Evolutionary conservation across 2,797 vertebrate species (phyloP).

Genomic region (Phataginus tetradactyla): DNA sequence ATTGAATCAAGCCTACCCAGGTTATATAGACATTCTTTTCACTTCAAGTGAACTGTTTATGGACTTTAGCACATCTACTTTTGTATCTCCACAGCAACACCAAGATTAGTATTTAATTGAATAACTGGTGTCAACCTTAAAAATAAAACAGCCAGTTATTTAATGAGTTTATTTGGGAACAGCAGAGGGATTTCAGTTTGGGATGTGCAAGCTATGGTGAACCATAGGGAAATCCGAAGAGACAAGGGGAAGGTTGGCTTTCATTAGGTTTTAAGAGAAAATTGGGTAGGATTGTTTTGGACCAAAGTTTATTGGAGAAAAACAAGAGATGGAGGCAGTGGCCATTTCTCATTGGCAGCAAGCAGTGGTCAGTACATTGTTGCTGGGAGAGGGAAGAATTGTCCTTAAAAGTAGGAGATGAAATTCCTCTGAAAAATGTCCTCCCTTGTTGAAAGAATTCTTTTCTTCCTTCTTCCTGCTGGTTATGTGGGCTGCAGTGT

Average conservation of each 20-base stretch:
- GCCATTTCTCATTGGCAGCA: not conserved
- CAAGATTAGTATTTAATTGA: not conserved
- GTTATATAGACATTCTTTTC: not conserved
- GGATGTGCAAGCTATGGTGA: not conserved
- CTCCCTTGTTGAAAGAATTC: not conserved
- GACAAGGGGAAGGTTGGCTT: not conserved
- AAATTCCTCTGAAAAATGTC: not conserved
- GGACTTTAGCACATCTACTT: not conserved
- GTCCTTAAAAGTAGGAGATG: not conserved
- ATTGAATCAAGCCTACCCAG: not conserved
- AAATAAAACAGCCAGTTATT: not conserved
- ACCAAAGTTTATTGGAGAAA: not conserved
- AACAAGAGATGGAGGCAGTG: not conserved
- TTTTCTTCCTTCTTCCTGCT: not conserved
- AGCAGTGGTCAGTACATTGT: not conserved
- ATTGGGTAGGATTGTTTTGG: not conserved
- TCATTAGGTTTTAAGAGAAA: not conserved
- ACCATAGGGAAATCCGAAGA: not conserved
- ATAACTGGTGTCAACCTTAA: not conserved
- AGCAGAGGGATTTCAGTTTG: not conserved
- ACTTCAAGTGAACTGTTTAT: not conserved
- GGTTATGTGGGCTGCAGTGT: not conserved
- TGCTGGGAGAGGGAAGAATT: not conserved
- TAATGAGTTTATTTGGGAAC: not conserved
- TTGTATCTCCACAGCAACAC: not conserved